Evolutionary conservation across 2,797 vertebrate genomes (phyloP).

Genomic region (Meriones psammophilus): DNA sequence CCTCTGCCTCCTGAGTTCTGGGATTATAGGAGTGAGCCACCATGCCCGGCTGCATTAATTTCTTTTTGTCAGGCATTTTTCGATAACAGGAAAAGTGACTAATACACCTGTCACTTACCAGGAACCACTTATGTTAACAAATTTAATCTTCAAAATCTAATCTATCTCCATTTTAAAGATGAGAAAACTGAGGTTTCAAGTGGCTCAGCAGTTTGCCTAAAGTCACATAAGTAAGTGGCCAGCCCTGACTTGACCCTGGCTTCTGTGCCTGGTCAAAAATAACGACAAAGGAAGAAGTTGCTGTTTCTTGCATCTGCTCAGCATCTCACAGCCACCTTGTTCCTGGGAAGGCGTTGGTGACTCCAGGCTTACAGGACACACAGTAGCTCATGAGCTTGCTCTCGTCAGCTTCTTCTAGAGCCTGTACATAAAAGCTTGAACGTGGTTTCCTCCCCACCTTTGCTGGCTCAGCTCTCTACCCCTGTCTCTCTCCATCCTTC

Average conservation of each 20-base stretch:
- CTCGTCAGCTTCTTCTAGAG: conserved; percentile 2
- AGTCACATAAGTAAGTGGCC: not conserved
- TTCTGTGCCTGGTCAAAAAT: not conserved
- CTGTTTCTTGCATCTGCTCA: not conserved
- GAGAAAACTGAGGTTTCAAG: not conserved
- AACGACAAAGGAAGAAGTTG: not conserved
- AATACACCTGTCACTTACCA: not conserved
- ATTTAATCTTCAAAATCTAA: not conserved
- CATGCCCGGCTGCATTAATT: too few relatives aligned
- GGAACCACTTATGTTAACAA: not conserved
- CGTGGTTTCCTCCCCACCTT: not conserved
- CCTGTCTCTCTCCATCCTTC: not conserved
- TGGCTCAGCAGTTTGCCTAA: not conserved
- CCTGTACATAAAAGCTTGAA: not conserved
- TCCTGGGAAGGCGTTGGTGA: not conserved
- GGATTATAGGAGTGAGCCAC: too few relatives aligned
- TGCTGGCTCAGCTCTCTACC: not conserved
- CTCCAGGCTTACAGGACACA: not conserved
- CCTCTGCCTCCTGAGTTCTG: too few relatives aligned
- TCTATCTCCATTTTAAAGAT: not conserved
- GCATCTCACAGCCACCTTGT: not conserved
- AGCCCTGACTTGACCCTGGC: not conserved
- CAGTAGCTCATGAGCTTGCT: not conserved
- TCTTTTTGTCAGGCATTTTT: not conserved
- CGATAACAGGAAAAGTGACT: not conserved